Percentiles rank a stretch among this genome's conserved stretches.
These are phyloP conservation scores for Melanocharis versteri DNA, from an alignment of 2,113 vertebrate genomes.

Conservation along the genomic window DNA sequence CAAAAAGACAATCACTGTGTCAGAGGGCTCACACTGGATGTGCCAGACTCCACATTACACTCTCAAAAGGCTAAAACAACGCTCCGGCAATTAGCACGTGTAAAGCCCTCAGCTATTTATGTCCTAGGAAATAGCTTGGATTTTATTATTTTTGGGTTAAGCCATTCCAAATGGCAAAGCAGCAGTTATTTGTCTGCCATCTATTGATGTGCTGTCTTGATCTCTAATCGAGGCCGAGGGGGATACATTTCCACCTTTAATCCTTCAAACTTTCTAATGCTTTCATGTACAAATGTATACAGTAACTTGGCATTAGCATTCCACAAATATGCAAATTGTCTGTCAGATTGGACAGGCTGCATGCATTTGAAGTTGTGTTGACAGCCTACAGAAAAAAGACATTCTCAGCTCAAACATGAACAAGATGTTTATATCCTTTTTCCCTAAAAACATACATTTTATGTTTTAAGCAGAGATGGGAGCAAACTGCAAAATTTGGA, in stretches of 20 bases:
- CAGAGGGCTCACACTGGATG: not conserved
- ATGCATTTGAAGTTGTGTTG: conserved; percentile 70
- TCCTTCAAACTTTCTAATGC: conserved; percentile 65
- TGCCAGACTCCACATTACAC: not conserved
- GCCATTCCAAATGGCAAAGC: conserved; percentile 18
- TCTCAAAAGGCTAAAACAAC: conserved; percentile 28
- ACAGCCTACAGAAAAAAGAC: conserved; percentile 72
- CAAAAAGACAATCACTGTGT: not conserved
- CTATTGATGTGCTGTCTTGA: conserved; percentile 57
- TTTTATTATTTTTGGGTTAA: conserved; percentile 57
- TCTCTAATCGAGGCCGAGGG: conserved; percentile 56
- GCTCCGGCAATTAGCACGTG: not conserved
- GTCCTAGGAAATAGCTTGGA: conserved; percentile 38
- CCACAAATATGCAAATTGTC: conserved; percentile 78
- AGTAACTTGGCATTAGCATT: conserved; percentile 76
- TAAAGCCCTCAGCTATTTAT: conserved; percentile 43
- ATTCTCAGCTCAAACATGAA: conserved; percentile 72
- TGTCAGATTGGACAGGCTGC: conserved; percentile 73
- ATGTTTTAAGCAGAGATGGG: conserved; percentile 65
- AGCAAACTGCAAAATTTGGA: conserved; percentile 65
- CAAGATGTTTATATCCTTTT: conserved; percentile 68
- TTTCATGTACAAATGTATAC: conserved; percentile 71
- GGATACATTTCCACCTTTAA: conserved; percentile 67
- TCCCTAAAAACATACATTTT: conserved; percentile 70
- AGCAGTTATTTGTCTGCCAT: conserved; percentile 51